Evolutionary conservation across 1,140 invertebrate species (phyloP).

Genomic region (Battus philenor): DNA sequence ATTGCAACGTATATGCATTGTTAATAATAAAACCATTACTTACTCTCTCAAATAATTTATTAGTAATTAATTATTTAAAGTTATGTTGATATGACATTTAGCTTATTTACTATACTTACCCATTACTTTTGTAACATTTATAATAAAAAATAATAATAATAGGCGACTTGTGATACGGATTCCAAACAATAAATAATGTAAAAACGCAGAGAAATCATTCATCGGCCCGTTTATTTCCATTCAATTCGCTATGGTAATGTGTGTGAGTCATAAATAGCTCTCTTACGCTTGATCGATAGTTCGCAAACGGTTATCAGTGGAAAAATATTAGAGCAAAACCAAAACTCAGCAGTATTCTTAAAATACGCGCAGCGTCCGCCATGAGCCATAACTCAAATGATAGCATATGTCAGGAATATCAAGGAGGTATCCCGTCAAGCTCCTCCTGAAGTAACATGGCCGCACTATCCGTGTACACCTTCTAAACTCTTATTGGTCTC

Average conservation of each 20-base stretch:
- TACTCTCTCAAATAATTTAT: no score
- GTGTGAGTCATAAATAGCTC: constrained; percentile 24
- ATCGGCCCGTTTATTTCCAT: constrained; percentile 10
- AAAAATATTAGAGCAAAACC: constrained; percentile 46
- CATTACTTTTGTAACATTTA: no score
- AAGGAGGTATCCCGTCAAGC: constrained; percentile 62
- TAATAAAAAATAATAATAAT: no score
- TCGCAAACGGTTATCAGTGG: constrained; percentile 32
- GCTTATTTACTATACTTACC: no score
- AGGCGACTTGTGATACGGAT: no score
- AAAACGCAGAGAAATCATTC: background rate
- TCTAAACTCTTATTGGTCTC: constrained; percentile 47
- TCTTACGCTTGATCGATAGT: constrained; percentile 19
- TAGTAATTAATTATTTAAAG: no score
- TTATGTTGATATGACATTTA: no score
- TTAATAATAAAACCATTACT: no score
- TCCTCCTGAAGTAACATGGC: constrained; percentile 68
- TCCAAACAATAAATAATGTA: no score
- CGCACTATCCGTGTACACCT: constrained; percentile 37
- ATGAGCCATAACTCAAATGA: constrained; percentile 71
- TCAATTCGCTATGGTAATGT: constrained; percentile 10
- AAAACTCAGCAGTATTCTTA: constrained; percentile 58
- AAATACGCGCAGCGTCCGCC: constrained; percentile 57
- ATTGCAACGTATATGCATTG: no score
- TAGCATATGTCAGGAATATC: constrained; percentile 70